Percentiles rank a stretch among this genome's conserved stretches.
These are phyloP conservation scores for Corythaixoides concolor DNA, from an alignment of 2,113 vertebrate genomes.

Conservation along the genomic window DNA sequence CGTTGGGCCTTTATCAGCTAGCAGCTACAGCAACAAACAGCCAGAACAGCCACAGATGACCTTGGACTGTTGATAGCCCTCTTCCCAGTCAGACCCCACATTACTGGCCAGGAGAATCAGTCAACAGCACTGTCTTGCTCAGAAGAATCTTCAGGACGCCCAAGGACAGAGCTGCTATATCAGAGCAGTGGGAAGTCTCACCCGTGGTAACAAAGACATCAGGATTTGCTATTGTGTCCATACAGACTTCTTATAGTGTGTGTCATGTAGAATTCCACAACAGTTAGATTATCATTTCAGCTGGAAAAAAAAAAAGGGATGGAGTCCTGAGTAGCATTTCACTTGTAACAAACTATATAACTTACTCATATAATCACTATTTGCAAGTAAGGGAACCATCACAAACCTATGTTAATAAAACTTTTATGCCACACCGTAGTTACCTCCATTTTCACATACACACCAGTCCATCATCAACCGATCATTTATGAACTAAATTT, in stretches of 20 bases:
- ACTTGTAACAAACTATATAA: background rate
- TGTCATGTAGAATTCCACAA: background rate
- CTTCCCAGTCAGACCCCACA: background rate
- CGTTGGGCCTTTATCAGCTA: background rate
- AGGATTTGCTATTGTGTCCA: background rate
- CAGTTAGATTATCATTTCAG: background rate
- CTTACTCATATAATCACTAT: background rate
- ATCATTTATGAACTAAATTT: background rate
- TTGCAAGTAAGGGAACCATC: background rate
- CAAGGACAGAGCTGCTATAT: background rate
- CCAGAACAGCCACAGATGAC: slow-evolving; percentile 7
- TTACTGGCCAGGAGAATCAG: background rate
- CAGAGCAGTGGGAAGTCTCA: background rate
- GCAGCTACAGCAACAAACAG: slow-evolving; percentile 8
- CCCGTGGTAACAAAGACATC: background rate
- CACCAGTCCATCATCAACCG: background rate
- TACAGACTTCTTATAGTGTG: background rate
- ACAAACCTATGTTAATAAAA: background rate
- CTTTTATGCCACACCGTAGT: background rate
- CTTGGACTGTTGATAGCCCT: background rate
- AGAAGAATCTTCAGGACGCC: background rate
- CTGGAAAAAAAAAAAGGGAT: background rate
- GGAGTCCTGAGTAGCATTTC: background rate
- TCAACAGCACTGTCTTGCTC: background rate
- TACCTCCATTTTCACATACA: background rate